Conservation (phyloP, 1,140 invertebrate species). For the Fopius arisanus region DNA sequence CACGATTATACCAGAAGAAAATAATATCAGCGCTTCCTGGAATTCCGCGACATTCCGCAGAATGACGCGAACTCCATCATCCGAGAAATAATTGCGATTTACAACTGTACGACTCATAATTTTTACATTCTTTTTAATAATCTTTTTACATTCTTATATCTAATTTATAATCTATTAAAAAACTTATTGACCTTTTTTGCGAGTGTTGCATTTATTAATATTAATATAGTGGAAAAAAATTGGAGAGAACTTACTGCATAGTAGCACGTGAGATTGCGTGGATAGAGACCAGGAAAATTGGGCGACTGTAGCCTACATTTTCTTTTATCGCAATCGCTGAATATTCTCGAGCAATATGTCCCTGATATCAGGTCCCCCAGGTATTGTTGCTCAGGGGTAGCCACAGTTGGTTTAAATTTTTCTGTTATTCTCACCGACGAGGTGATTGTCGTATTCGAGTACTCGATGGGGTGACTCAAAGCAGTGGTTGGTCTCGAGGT, state of each 20-base stretch:
- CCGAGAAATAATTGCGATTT: no score
- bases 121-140: no score
- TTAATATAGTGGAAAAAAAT: not conserved
- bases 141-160: no score
- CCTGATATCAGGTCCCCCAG: slow-evolving; percentile 86
- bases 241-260: slow-evolving; percentile 72
- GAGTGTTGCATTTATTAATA: slow-evolving; percentile 3
- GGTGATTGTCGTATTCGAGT: slow-evolving; percentile 51
- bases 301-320: slow-evolving; percentile 87
- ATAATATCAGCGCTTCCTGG: not conserved
- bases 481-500: not conserved
- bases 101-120: not conserved
- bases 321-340: slow-evolving; percentile 87
- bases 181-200: no score
- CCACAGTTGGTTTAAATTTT: slow-evolving; percentile 47
- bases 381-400: slow-evolving; percentile 72
- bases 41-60: not conserved
- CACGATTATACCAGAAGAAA: not conserved
- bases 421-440: slow-evolving; percentile 38
- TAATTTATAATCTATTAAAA: no score
- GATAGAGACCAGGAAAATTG: slow-evolving; percentile 91
- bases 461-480: slow-evolving; percentile 28
- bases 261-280: slow-evolving; percentile 88
- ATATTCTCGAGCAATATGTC: slow-evolving; percentile 88
- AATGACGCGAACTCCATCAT: no score